Evolutionary conservation across 2,797 vertebrate genomes (phyloP).

Genomic region (Malacoctenus gilli): DNA sequence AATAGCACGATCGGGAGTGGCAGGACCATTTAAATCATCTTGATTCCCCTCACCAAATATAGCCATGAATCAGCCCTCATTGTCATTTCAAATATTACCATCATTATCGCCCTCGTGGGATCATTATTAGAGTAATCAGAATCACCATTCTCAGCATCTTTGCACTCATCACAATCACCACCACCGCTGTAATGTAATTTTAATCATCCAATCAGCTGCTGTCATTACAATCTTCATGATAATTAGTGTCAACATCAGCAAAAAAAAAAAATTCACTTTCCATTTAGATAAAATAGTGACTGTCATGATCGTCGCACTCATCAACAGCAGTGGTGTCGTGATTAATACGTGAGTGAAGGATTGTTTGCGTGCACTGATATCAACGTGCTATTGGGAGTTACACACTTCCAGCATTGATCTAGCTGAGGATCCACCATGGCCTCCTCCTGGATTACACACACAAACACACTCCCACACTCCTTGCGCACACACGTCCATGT

Average conservation of each 20-base stretch:
- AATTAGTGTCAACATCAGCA: constrained; percentile 32
- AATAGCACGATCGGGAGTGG: neutral
- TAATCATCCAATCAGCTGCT: constrained; percentile 29
- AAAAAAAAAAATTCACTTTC: constrained; percentile 4
- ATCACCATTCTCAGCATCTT: constrained; percentile 8
- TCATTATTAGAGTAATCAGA: constrained; percentile 4
- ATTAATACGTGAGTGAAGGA: constrained; percentile 1
- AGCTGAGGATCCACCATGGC: neutral
- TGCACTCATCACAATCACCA: constrained; percentile 7
- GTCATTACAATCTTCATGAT: constrained; percentile 18
- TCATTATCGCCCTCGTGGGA: neutral
- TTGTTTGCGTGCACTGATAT: neutral
- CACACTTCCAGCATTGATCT: neutral
- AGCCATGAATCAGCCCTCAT: neutral
- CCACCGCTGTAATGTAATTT: neutral
- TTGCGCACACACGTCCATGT: constrained; percentile 10
- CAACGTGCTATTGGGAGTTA: neutral
- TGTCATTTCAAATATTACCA: neutral
- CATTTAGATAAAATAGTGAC: constrained; percentile 2
- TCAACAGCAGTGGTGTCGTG: neutral
- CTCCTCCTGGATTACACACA: neutral
- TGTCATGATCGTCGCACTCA: neutral
- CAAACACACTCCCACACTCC: neutral
- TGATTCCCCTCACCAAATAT: constrained; percentile 4
- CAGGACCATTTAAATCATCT: neutral